Conservation (phyloP, 30 jellyfish, hydroid and myxozoan species). For the Mastigias papua region DNA sequence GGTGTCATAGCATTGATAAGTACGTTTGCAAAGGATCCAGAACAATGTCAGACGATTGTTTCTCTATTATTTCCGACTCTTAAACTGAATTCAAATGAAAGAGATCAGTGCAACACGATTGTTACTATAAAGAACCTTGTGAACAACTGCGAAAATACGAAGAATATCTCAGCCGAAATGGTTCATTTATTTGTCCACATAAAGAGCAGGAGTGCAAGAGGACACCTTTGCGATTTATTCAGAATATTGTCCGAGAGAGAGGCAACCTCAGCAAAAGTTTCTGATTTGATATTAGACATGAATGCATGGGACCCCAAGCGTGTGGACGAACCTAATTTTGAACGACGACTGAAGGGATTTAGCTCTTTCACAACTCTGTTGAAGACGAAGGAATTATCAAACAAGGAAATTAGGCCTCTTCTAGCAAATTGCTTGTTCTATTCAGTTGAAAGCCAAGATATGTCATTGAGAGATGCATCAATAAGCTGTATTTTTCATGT, state of each 20-base stretch:
- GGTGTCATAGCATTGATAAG: constrained; percentile 81
- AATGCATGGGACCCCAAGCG: constrained; percentile 89
- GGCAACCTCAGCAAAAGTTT: not conserved
- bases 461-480: constrained; percentile 91
- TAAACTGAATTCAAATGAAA: constrained; percentile 52
- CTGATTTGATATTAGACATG: constrained; percentile 47
- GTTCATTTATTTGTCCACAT: constrained; percentile 61
- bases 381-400: constrained; percentile 14
- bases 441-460: constrained; percentile 67
- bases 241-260: constrained; percentile 7
- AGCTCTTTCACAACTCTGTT: constrained; percentile 48
- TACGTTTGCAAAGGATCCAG: constrained; percentile 70
- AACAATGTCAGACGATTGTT: constrained; percentile 72
- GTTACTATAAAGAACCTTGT: constrained; percentile 70
- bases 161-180: constrained; percentile 25
- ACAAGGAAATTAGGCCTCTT: constrained; percentile 68
- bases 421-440: constrained; percentile 64
- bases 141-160: constrained; percentile 9
- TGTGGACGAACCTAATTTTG: constrained; percentile 92
- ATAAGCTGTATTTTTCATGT: constrained; percentile 65
- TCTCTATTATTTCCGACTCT: constrained; percentile 74
- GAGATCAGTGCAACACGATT: constrained; percentile 50
- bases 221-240: constrained; percentile 75
- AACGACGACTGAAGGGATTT: constrained; percentile 78
- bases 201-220: constrained; percentile 53